Evolutionary conservation across 92 coral and sea anemone species (phyloP).

Genomic region (Porites evermanni): DNA sequence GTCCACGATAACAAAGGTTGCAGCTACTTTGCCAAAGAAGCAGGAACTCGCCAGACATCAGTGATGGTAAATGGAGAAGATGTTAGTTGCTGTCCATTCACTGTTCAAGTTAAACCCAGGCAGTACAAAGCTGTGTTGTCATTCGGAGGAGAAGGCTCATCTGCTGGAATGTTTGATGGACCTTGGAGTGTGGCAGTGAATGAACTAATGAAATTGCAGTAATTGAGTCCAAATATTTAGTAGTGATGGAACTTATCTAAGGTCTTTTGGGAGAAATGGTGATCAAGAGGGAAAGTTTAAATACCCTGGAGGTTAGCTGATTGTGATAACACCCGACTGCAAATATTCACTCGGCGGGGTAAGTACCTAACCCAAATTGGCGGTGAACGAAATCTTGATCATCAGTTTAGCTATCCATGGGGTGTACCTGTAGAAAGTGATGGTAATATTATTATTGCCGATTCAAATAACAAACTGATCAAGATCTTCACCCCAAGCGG

Average conservation of each 20-base stretch:
- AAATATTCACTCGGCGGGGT: constrained; percentile 32
- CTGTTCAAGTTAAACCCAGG: constrained; percentile 47
- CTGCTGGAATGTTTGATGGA: constrained; percentile 10
- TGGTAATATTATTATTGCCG: constrained; percentile 29
- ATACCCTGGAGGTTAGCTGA: constrained; percentile 49
- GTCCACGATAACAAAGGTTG: background rate
- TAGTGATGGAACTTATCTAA: constrained; percentile 28
- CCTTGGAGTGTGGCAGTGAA: constrained; percentile 25
- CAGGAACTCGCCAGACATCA: background rate
- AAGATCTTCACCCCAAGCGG: constrained; percentile 12
- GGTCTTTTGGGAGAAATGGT: constrained; percentile 41
- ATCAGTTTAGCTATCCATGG: background rate
- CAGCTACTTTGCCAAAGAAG: constrained; percentile 26
- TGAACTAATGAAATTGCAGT: constrained; percentile 23
- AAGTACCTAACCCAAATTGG: constrained; percentile 6
- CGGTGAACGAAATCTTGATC: background rate
- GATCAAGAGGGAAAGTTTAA: constrained; percentile 27
- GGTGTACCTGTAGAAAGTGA: constrained; percentile 13
- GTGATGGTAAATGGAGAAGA: too few species aligned
- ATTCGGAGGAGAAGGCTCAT: constrained; percentile 13
- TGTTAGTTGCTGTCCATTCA: constrained; percentile 19
- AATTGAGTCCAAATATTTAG: constrained; percentile 28
- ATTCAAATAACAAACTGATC: background rate
- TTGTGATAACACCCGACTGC: constrained; percentile 36
- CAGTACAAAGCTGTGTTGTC: background rate